These are phyloP conservation scores for Cephalopachus bancanus DNA, from an alignment of 2,797 vertebrate species.

Conservation along the genomic window DNA sequence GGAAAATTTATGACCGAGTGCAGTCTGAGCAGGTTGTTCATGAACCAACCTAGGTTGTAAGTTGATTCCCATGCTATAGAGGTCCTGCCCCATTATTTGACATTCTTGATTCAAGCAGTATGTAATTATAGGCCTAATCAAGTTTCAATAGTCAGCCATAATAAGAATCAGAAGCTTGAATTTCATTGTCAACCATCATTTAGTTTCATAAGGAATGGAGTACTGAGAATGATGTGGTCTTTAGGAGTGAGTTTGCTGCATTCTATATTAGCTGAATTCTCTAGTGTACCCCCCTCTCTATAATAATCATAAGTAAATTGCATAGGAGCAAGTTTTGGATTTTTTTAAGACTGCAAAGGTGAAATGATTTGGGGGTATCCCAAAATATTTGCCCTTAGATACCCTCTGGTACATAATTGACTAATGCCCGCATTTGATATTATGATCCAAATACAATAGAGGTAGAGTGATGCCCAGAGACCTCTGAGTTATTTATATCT, in stretches of 20 bases:
- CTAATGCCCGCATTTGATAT: background rate
- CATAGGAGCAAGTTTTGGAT: background rate
- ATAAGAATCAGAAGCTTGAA: slow-evolving; percentile 86
- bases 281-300: background rate
- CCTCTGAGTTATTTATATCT: background rate
- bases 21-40: slow-evolving; percentile 58
- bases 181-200: slow-evolving; percentile 82
- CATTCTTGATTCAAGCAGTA: slow-evolving; percentile 90
- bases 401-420: background rate
- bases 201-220: slow-evolving; percentile 70
- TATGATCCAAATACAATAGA: background rate
- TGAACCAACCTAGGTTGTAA: slow-evolving; percentile 76
- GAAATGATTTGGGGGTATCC: background rate
- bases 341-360: background rate
- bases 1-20: slow-evolving; percentile 68
- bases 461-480: background rate
- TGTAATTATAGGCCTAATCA: slow-evolving; percentile 91
- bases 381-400: slow-evolving; percentile 32
- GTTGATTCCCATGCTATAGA: slow-evolving; percentile 81
- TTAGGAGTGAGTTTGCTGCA: background rate
- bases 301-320: background rate
- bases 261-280: background rate
- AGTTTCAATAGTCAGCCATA: slow-evolving; percentile 89
- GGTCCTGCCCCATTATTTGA: slow-evolving; percentile 90
- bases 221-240: slow-evolving; percentile 38